phyloP scores from a whole-genome alignment of 2,888 invertebrate species.

The Hypercompe scribonia region DNA sequence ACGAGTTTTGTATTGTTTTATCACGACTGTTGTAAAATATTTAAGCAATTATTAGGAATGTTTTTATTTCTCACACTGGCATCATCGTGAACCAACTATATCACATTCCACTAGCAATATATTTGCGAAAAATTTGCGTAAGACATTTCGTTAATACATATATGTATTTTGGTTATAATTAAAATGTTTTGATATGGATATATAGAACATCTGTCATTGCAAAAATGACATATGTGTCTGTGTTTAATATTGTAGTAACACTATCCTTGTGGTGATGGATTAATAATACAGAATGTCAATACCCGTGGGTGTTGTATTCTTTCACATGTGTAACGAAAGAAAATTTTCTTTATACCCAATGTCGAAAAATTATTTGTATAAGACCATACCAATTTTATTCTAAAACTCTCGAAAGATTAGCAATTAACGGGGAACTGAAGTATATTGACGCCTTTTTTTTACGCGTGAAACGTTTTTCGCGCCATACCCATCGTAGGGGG shows the following conservation, averaged over 20 bases:
- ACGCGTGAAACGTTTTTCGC: too few species aligned
- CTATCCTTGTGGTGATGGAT: too few species aligned
- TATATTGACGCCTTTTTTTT: too few species aligned
- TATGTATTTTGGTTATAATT: slow-evolving; percentile 2
- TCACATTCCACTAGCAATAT: background rate
- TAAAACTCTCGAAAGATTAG: too few species aligned
- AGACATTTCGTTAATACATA: slow-evolving; percentile 5
- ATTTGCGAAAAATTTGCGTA: background rate
- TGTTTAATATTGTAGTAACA: background rate
- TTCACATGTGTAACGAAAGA: too few species aligned
- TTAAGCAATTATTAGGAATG: slow-evolving; percentile 24
- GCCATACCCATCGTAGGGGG: too few species aligned
- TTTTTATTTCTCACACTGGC: slow-evolving; percentile 21
- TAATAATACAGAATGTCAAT: too few species aligned
- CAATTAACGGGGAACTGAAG: too few species aligned
- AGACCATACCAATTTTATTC: too few species aligned
- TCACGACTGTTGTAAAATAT: background rate
- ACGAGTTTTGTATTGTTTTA: background rate
- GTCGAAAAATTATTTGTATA: too few species aligned
- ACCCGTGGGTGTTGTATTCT: too few species aligned
- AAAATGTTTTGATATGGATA: background rate
- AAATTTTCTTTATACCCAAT: too few species aligned
- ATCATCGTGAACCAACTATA: slow-evolving; percentile 7
- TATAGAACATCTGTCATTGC: background rate
- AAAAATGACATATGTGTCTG: background rate